A percentile compares a stretch with the other conserved stretches of the same genome.
Evolutionary conservation across 1,140 invertebrate species (phyloP).

Genomic region (Drosophila arizonae): DNA sequence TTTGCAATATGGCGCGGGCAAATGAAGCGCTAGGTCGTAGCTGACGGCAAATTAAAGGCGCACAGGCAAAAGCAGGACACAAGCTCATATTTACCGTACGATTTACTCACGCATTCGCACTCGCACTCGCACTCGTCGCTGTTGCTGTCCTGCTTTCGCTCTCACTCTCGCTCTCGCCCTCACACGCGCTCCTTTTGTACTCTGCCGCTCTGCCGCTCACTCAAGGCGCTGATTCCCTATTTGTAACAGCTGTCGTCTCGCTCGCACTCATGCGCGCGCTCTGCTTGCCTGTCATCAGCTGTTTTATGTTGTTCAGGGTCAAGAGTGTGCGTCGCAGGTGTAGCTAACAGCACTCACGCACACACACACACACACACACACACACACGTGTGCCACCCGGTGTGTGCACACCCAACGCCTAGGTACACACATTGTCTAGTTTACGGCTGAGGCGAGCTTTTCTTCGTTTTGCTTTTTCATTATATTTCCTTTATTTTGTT

Average conservation of each 20-base stretch:
- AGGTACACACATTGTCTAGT: conserved; percentile 51
- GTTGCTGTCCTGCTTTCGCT: conserved; percentile 15
- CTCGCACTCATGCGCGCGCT: not conserved
- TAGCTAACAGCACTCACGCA: conserved; percentile 28
- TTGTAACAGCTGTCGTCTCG: not conserved
- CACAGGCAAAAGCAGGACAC: not conserved
- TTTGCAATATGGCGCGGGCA: conserved; percentile 63
- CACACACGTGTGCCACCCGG: not conserved
- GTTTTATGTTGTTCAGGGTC: conserved; percentile 79
- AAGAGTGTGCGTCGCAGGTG: conserved; percentile 73
- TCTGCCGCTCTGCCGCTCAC: conserved; percentile 4
- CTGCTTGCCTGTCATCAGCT: conserved; percentile 67
- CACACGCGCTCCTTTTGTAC: too few relatives aligned
- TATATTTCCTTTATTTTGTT: conserved; percentile 8
- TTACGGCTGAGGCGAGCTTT: conserved; percentile 73
- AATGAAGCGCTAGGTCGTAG: conserved; percentile 12
- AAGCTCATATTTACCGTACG: not conserved
- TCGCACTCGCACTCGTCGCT: not conserved
- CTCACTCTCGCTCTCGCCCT: conserved; percentile 13
- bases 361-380: conserved; percentile 4
- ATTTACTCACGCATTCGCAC: not conserved
- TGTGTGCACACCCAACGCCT: conserved; percentile 2
- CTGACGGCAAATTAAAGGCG: not conserved
- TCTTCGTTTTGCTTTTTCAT: conserved; percentile 17
- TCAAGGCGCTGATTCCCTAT: not conserved